A percentile compares a stretch with the other conserved stretches of the same genome.
Conservation (phyloP, 2,113 vertebrate species). For the Thamnaconus septentrionalis region DNA sequence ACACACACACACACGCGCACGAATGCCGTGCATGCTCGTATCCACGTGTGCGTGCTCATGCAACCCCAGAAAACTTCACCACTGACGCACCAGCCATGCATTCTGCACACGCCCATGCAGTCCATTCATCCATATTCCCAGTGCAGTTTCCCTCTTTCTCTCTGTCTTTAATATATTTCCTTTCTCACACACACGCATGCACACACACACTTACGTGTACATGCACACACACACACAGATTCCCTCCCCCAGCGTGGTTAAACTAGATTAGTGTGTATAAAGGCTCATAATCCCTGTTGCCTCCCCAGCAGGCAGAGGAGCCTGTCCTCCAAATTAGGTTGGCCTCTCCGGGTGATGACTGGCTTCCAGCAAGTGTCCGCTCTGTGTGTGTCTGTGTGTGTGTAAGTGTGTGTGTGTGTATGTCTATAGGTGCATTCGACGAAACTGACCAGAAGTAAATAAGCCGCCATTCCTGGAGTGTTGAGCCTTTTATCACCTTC, state of each 20-base stretch:
- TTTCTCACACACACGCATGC: constrained; percentile 1
- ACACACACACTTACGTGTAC: constrained; percentile 11
- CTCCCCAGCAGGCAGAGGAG: constrained; percentile 74
- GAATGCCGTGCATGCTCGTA: not conserved
- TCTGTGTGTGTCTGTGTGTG: constrained; percentile 35
- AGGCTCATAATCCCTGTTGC: constrained; percentile 76
- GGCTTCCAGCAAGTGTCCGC: constrained; percentile 60
- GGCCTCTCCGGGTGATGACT: constrained; percentile 68
- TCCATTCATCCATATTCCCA: constrained; percentile 33
- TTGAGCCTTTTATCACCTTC: no score
- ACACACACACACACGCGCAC: constrained; percentile 2
- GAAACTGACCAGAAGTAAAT: no score
- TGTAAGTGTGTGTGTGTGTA: constrained; percentile 15
- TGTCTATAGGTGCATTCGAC: not conserved
- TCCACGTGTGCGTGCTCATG: no score
- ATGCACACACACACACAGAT: constrained; percentile 24
- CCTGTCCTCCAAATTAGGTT: constrained; percentile 74
- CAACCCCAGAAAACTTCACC: no score
- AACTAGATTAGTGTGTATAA: constrained; percentile 80
- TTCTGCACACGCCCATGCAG: constrained; percentile 8
- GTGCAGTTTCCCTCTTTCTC: constrained; percentile 7
- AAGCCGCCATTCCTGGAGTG: no score
- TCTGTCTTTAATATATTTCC: not conserved
- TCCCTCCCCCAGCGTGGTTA: constrained; percentile 62
- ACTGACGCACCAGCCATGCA: no score